Evolutionary conservation across 2,113 vertebrate species (phyloP), one percentile per base, ranked within the genome.

Genomic region (Tragulus kanchil): DNA sequence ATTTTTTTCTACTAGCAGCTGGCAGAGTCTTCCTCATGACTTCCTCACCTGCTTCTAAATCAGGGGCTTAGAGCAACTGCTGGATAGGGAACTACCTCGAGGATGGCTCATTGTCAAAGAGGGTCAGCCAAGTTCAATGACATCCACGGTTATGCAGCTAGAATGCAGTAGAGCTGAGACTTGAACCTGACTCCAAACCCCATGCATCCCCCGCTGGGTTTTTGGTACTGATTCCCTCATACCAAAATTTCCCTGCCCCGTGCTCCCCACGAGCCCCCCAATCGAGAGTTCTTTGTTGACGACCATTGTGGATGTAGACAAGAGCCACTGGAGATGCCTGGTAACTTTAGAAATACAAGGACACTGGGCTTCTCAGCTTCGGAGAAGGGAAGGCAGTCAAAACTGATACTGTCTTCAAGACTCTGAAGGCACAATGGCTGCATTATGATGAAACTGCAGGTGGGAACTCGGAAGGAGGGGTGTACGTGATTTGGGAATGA

Each of bases 21-120:
- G 59, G 56, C 13, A 52, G 13, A 26, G 8, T 21, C 36, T 28
- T 64, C 64, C 52, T 31, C 50, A 7, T 75, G 95, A 13, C 45
- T 62, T 75, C 56, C n/a, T 79, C 11, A 4, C 25, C 17, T 2
- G 42, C n/a, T 42, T 90, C 48, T n/a, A n/a, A 17, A 61, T 31
- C 50, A n/a, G 48, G 50, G 61, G 1, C 50, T 36, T 16, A 36
- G 36, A 54, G 77, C 31, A 36, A 12, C 71, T 64, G 48, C 59
- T 6, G 0, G 3, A 0, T 0, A 56, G 50, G 69, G 11, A 56
- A 15, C 10, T 13, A 16, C 52, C 59, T n/a, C 15, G 36, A 36
- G n/a, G 50, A 23, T 36, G 17, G 48, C 75, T 89, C 25, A 0
- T 6, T 36, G 28, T 54, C 83, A 67, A 61, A 85, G 62, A 56